Base-by-base conservation (phyloP, 1,140 invertebrate genomes). In the Drosophila auraria region DNA sequence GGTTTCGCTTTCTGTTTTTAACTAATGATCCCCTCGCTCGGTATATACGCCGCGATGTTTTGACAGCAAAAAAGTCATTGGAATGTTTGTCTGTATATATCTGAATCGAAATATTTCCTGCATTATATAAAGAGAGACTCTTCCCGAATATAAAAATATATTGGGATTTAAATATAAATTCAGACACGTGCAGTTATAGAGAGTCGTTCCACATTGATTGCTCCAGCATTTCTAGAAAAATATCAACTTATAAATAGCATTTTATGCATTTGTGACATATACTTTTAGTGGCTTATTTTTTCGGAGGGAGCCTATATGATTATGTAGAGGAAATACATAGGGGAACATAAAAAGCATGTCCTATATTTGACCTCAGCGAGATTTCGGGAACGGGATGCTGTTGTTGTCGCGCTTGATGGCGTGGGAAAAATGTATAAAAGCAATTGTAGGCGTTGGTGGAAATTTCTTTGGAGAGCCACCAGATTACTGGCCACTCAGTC, bases 361-460 rank as follows among this genome's bases (percentile, higher is more conserved):
- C 86, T 90, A 90, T 90, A 90, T 90, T 90, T 77, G 86, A 90
- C 86, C 86, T 90, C 71, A 82, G 82, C 78, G 61, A 53, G 50
- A 78, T 81, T 38, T 87, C 86, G 79, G 86, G 86, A 86, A 70
- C 50, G 72, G 61, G 54, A n/a, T 25, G 54, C 36, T 70, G 23
- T 58, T 78, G 65, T 66, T 64, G 54, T 40, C 54, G 54, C 44
- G 42, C 56, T 45, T 79, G 77, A 80, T 47, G 76, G 73, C 84
- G 78, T 78, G 84, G 74, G 75, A 90, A 90, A 86, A 57, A n/a
- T 40, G 82, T 86, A 82, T 77, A 86, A 90, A 86, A 80, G 75
- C 69, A 90, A 82, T 90, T 90, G 87, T 90, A 90, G 86, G 87
- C 86, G 86, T 90, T 86, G 79, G 15, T 47, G 72, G 68, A 90